Evolutionary conservation across 2,113 vertebrate species (phyloP).

Genomic region (Mus musculus): GRCm39 chr4:18844001-18844500

Average conservation of each 20-base stretch:
- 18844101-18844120: constrained; percentile 79
- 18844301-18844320: constrained; percentile 87
- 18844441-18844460: constrained; percentile 90
- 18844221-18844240: constrained; percentile 87
- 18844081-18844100: constrained; percentile 74
- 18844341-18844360: constrained; percentile 89
- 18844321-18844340: constrained; percentile 87
- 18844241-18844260: constrained; percentile 89
- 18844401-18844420: constrained; percentile 94
- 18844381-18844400: constrained; percentile 89
- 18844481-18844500: constrained; percentile 96
- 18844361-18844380: constrained; percentile 90
- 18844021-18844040: constrained; percentile 81
- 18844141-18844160: constrained; percentile 72
- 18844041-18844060: constrained; percentile 85
- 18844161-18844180: constrained; percentile 76
- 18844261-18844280: constrained; percentile 92
- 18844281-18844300: constrained; percentile 95
- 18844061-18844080: constrained; percentile 81
- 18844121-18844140: constrained; percentile 84
- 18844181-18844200: constrained; percentile 33
- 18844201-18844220: constrained; percentile 86
- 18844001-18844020: constrained; percentile 75
- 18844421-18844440: constrained; percentile 90
- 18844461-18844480: constrained; percentile 95